phyloP scores from a whole-genome alignment of 2,797 vertebrate genomes.

The Rhinichthys osculus region DNA sequence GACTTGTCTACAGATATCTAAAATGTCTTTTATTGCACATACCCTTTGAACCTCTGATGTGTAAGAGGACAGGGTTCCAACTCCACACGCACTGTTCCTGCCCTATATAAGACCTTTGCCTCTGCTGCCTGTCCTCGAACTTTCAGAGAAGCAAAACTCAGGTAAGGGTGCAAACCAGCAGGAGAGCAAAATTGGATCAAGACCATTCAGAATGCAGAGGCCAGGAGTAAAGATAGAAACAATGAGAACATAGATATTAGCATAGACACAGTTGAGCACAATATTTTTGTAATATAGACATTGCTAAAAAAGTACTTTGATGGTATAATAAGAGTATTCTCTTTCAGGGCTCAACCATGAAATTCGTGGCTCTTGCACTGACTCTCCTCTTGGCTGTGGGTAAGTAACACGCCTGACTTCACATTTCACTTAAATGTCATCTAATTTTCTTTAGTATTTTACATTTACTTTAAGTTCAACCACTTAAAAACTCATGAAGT shows the following conservation, averaged over 20 bases:
- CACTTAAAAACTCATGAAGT: neutral
- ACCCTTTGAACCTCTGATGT: slow-evolving; percentile 65
- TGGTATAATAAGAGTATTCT: slow-evolving; percentile 1
- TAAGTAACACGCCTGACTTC: slow-evolving; percentile 64
- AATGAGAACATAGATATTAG: neutral
- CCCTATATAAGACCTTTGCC: slow-evolving; percentile 50
- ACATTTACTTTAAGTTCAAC: neutral
- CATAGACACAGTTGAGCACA: neutral
- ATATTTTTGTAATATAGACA: neutral
- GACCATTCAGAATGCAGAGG: neutral
- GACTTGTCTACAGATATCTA: slow-evolving; percentile 26
- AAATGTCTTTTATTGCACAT: slow-evolving; percentile 1
- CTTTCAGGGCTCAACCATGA: slow-evolving; percentile 74
- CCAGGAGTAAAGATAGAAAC: neutral
- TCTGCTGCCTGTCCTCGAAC: slow-evolving; percentile 45
- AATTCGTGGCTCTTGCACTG: slow-evolving; percentile 74
- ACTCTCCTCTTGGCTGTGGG: slow-evolving; percentile 82
- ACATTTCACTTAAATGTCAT: neutral
- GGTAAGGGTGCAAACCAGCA: slow-evolving; percentile 63
- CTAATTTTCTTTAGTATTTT: neutral
- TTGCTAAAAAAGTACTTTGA: neutral
- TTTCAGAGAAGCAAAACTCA: slow-evolving; percentile 57
- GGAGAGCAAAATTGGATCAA: neutral
- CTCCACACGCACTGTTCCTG: slow-evolving; percentile 39
- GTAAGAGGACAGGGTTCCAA: slow-evolving; percentile 65